Base-by-base conservation (phyloP, 2,888 invertebrate genomes). In the Ferrisia virgata region DNA sequence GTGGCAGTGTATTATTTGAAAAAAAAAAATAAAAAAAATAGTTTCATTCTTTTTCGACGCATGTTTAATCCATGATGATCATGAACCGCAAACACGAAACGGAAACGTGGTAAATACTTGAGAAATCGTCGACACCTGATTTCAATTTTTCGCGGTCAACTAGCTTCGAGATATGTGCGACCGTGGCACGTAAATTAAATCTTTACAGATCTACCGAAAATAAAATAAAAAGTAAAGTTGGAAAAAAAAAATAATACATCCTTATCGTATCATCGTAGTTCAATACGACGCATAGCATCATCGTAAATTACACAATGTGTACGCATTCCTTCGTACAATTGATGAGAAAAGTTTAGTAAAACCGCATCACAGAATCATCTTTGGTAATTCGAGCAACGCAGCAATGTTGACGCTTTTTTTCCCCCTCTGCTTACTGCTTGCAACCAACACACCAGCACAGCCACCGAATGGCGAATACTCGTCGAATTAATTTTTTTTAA, bases 121-220 rank as follows among this genome's bases (percentile, higher is more conserved):
- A 64, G 58, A 64, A 64, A 64, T 28, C 58, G 58, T 64, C 58
- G 58, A 64, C 58, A 64, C 58, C 58, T 64, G 58, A 64, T 64
- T 64, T 64, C 58, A 64, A 64, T 64, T 64, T 64, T 64, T 64
- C 58, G 58, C 58, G 58, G 58, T 64, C 58, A 64, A 64, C 58
- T 64, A 64, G 58, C 58, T 64, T 13, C 25, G 28, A 64, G 58
- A 64, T 64, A 64, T 64, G 58, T 28, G 11, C 58, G 58, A 64
- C 58, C 58, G 58, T 64, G 58, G 58, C 58, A 64, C 58, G 58
- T 64, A 64, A 64, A 64, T 64, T 28, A 47, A 47, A 18, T 18
- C 18, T 18, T n/a, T 18, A 47, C 18, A 47, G 47, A 47, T 47
- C 28, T 64, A 64, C 58, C 58, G 58, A 64, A 25, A 28, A 18